Evolutionary conservation across 1,140 invertebrate genomes (phyloP), one percentile per base, ranked within the genome.

Genomic region (Papilio polyxenes): DNA sequence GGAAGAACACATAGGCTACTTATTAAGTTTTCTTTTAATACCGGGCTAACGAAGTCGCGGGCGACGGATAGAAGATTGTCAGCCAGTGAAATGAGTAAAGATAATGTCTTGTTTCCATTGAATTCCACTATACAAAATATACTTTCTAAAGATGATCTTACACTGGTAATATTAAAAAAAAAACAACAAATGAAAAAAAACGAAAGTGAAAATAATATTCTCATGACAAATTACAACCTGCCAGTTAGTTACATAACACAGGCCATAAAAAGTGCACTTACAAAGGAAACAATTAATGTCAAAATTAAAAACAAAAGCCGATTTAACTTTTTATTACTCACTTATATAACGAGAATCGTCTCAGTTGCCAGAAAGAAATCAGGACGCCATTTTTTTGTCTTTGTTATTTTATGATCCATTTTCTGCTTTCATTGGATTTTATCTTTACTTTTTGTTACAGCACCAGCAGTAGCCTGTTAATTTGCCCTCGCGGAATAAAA

Each of bases 291-390:
- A 17, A 56, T 77, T 77, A 77, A 51, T 77, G 23, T 53, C 20
- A 77, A 77, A 77, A 77, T 77, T 77, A 77, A 77, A 20, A 77
- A 77, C 75, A 77, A 77, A 77, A 77, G 75, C 48, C 48, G 53
- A 77, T 53, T 77, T 53, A 75, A 48, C 48, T 77, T 77, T 76
- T 77, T 77, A 77, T 77, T 77, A 53, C 48, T 53, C 23, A 49
- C 56, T 77, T 49, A 77, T 53, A 49, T 77, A 77, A 77, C 75
- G 72, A 69, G 11, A 31, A 74, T 56, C 53, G 13, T 37, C 17
- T 48, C 44, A 7, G 11, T 20, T 44, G 74, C 74, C 44, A 48
- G 7, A 75, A 44, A 44, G 17, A 75, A 75, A 49, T 75, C 11
- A 37, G 69, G 40, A 65, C 20, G 59, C 20, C 9, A 65, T 65